Percentiles rank a stretch among this genome's conserved stretches.
phyloP scores from a whole-genome alignment of 2,888 invertebrate species.

The Erebia ligea region DNA sequence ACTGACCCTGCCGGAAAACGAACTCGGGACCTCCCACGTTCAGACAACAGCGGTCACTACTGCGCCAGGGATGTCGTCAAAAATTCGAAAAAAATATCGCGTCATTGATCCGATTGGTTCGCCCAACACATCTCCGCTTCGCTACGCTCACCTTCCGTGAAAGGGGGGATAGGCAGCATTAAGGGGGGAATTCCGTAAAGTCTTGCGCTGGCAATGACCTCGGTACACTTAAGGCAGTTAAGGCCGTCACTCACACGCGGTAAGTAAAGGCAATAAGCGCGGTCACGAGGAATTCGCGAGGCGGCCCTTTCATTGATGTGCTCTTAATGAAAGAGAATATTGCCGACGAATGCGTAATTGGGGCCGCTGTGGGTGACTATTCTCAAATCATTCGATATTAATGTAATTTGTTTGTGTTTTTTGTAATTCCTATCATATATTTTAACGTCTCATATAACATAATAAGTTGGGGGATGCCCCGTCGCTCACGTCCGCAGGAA shows the following conservation, averaged over 20 bases:
- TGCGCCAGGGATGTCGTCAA: too few relatives aligned
- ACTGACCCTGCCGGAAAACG: too few relatives aligned
- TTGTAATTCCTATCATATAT: neutral
- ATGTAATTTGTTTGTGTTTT: neutral
- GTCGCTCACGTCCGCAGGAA: too few relatives aligned
- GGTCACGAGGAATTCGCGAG: constrained; percentile 44
- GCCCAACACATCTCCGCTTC: too few relatives aligned
- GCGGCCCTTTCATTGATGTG: constrained; percentile 44
- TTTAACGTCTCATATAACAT: neutral
- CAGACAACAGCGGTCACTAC: too few relatives aligned
- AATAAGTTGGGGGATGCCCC: neutral
- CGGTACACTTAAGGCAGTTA: constrained; percentile 10
- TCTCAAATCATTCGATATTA: constrained; percentile 28
- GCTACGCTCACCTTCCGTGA: too few relatives aligned
- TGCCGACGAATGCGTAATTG: constrained; percentile 49
- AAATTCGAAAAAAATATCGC: too few relatives aligned
- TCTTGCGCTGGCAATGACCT: constrained; percentile 35
- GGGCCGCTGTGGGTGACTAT: constrained; percentile 38
- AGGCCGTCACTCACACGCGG: constrained; percentile 16
- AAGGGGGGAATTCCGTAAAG: constrained; percentile 17
- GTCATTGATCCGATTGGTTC: too few relatives aligned
- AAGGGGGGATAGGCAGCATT: neutral
- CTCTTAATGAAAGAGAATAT: constrained; percentile 48
- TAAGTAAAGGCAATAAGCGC: constrained; percentile 40
- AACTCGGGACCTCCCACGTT: too few relatives aligned